Evolutionary conservation across 1,140 invertebrate species (phyloP), one percentile per base, ranked within the genome.

Genomic region (Hetaerina americana): DNA sequence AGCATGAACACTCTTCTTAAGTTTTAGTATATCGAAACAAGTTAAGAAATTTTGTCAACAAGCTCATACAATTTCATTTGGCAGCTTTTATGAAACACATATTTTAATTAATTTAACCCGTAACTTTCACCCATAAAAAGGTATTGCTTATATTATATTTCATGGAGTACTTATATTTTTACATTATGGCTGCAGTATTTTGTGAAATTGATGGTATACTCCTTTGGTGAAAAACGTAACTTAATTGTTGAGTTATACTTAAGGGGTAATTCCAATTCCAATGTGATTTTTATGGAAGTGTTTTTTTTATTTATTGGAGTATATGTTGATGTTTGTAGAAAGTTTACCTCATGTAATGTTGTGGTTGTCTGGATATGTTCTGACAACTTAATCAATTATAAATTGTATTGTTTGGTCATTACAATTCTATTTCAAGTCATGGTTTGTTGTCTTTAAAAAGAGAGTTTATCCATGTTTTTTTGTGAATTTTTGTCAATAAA

Each of bases 291-390:
- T 57, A 57, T n/a, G 40, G 40, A 57, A 57, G 22, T 57, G 40
- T 57, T 57, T 57, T 57, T n/a, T 57, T 57, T 57, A 57, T 57
- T 57, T 57, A 57, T 57, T 57, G 40, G 40, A 57, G 40, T 57
- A 57, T 57, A n/a, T 57, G 40, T 57, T 57, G 40, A 57, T 57
- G 40, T 57, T 57, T 57, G 40, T 57, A 57, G 40, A 57, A 57
- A 57, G 40, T 57, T 57, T 57, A 57, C 40, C 40, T 57, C 40
- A 57, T 57, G 40, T 57, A 57, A 57, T 57, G 22, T 57, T 57
- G 40, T 57, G 40, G 40, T 57, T 57, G 40, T n/a, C 40, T 57
- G 40, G 40, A 57, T 12, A 57, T 57, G 40, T 57, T 57, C 40
- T 57, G 40, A 57, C 40, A 57, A 57, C 40, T 57, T 57, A n/a